Percentiles rank a stretch among this genome's conserved stretches.
Evolutionary conservation across 1,140 invertebrate genomes (phyloP).

Genomic region (Planococcus citri): DNA sequence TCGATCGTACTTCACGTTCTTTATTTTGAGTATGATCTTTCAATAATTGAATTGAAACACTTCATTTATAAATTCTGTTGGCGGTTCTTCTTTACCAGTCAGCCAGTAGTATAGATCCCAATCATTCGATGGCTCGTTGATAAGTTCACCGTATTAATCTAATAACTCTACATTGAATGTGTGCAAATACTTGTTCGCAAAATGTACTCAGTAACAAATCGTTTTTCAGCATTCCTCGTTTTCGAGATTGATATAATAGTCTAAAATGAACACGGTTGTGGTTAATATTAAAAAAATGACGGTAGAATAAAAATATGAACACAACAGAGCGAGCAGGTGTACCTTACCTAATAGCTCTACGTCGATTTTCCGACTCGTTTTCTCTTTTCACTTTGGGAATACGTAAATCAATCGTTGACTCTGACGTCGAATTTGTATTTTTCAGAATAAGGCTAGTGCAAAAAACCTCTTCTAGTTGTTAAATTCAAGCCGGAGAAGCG

Average conservation of each 20-base stretch:
- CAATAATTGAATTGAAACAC: constrained; percentile 75
- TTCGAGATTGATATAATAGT: constrained; percentile 89
- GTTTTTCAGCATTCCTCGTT: constrained; percentile 95
- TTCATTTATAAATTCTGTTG: constrained; percentile 73
- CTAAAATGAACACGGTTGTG: constrained; percentile 34
- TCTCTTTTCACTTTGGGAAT: background rate
- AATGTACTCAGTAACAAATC: constrained; percentile 83
- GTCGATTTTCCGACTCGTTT: background rate
- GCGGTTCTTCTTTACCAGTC: constrained; percentile 61
- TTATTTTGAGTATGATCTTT: constrained; percentile 54
- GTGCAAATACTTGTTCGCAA: constrained; percentile 72
- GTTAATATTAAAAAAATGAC: background rate
- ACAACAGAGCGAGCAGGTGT: background rate
- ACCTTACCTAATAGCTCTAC: background rate
- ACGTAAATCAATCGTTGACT: background rate
- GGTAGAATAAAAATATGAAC: background rate
- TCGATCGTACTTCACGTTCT: background rate
- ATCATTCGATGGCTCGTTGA: constrained; percentile 90
- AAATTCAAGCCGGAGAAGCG: background rate
- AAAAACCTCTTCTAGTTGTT: background rate
- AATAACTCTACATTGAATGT: constrained; percentile 59
- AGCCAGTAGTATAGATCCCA: constrained; percentile 98
- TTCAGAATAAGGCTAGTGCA: background rate
- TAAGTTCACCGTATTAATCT: constrained; percentile 72
- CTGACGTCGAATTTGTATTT: too few relatives aligned